phyloP scores from a whole-genome alignment of 2,888 invertebrate species.

The Synanthedon vespiformis region DNA sequence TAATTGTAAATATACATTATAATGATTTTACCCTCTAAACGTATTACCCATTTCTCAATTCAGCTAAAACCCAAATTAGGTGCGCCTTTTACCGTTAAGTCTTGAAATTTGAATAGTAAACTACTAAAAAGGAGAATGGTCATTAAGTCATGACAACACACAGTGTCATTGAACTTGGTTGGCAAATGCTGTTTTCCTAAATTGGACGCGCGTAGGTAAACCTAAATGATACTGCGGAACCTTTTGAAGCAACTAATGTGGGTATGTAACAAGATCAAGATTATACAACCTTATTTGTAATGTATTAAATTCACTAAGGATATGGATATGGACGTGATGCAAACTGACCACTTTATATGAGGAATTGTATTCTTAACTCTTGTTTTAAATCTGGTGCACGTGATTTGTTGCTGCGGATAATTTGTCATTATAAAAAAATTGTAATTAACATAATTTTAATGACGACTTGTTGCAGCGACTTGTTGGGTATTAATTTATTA shows the following conservation, averaged over 20 bases:
- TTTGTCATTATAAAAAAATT: constrained; percentile 41
- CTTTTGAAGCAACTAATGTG: constrained; percentile 8
- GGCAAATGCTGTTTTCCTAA: constrained; percentile 3
- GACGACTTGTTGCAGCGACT: constrained; percentile 62
- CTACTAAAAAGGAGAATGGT: constrained; percentile 7
- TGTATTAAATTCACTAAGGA: constrained; percentile 4
- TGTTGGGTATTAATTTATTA: constrained; percentile 31
- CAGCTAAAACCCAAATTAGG: too few relatives aligned
- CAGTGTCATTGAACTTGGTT: constrained; percentile 30
- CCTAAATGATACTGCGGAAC: neutral
- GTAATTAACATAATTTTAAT: constrained; percentile 21
- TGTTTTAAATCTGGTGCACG: constrained; percentile 25
- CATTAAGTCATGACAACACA: constrained; percentile 10
- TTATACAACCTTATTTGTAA: constrained; percentile 7
- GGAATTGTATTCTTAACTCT: neutral
- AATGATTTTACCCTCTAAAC: neutral
- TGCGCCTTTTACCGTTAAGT: constrained; percentile 12
- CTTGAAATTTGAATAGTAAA: constrained; percentile 4
- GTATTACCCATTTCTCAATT: neutral
- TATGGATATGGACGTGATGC: neutral
- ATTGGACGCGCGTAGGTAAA: constrained; percentile 1
- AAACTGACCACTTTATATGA: constrained; percentile 1
- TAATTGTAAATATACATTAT: neutral
- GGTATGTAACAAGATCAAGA: constrained; percentile 16
- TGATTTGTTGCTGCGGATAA: constrained; percentile 52